These are phyloP conservation scores for Drosophila lacertosa DNA, from an alignment of 1,140 invertebrate species.

Conservation along the genomic window DNA sequence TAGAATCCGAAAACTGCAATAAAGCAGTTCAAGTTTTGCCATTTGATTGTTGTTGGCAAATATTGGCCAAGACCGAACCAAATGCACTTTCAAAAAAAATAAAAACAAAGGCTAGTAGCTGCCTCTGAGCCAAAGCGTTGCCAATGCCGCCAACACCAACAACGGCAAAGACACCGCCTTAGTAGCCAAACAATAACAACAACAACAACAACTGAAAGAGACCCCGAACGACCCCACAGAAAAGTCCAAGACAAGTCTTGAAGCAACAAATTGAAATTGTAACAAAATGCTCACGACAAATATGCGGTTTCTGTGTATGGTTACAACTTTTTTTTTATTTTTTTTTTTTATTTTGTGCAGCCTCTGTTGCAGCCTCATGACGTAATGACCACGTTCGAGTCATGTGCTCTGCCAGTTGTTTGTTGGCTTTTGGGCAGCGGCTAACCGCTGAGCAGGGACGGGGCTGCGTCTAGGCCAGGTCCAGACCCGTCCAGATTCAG, in stretches of 20 bases:
- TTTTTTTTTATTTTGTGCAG: not conserved
- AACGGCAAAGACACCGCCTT: slow-evolving; percentile 27
- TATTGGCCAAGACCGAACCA: slow-evolving; percentile 47
- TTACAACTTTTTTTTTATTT: slow-evolving; percentile 22
- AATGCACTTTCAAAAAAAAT: slow-evolving; percentile 39
- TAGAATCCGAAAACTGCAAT: slow-evolving; percentile 46
- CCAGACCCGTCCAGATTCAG: slow-evolving; percentile 27
- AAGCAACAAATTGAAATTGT: slow-evolving; percentile 52
- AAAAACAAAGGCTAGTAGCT: slow-evolving; percentile 26
- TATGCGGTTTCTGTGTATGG: slow-evolving; percentile 44
- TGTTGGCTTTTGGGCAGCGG: slow-evolving; percentile 32
- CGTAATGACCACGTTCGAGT: slow-evolving; percentile 36
- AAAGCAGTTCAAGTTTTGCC: slow-evolving; percentile 50
- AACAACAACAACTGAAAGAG: not conserved
- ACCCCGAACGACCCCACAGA: slow-evolving; percentile 31
- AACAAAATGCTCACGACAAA: slow-evolving; percentile 55
- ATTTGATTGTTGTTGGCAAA: slow-evolving; percentile 36
- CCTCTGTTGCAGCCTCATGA: slow-evolving; percentile 20
- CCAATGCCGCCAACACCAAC: slow-evolving; percentile 30
- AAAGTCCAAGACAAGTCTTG: slow-evolving; percentile 39
- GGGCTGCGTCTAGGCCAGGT: slow-evolving; percentile 38
- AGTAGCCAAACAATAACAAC: not conserved
- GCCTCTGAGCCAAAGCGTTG: slow-evolving; percentile 6
- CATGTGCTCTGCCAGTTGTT: slow-evolving; percentile 41
- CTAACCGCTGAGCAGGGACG: slow-evolving; percentile 10